A percentile compares a stretch with the other conserved stretches of the same genome.
Evolutionary conservation across 2,888 invertebrate species (phyloP).

Genomic region (Brachyopa scutellaris): DNA sequence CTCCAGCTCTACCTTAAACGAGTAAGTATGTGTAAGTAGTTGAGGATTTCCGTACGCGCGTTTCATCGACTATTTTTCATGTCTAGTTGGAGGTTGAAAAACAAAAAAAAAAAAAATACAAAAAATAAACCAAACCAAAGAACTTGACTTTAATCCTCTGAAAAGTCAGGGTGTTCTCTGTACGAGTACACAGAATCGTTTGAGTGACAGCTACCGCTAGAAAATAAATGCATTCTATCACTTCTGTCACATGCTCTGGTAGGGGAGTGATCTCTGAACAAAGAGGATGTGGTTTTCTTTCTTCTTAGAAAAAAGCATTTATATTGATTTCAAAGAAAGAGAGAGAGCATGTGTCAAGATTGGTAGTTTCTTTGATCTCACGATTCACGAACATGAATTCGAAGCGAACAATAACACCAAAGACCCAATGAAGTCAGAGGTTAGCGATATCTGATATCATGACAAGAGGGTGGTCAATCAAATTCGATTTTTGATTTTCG

Average conservation of each 20-base stretch:
- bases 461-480: too few relatives aligned
- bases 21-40: slow-evolving; percentile 15
- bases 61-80: slow-evolving; percentile 38
- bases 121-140: neutral
- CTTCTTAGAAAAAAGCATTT: too few relatives aligned
- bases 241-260: slow-evolving; percentile 7
- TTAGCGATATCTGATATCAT: too few relatives aligned
- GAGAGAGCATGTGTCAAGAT: neutral
- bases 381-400: too few relatives aligned
- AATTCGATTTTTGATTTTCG: too few relatives aligned
- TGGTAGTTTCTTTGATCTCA: too few relatives aligned
- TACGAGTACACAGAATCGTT: slow-evolving; percentile 7
- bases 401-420: too few relatives aligned
- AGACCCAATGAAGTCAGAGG: too few relatives aligned
- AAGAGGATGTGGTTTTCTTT: neutral
- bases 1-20: too few relatives aligned
- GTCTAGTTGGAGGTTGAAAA: neutral
- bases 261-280: neutral
- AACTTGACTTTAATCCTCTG: slow-evolving; percentile 29
- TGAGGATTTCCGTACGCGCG: neutral
- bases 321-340: neutral
- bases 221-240: slow-evolving; percentile 38
- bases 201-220: slow-evolving; percentile 27
- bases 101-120: neutral
- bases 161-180: slow-evolving; percentile 2